Conservation (phyloP, 1,140 invertebrate species). For the Arctopsyche grandis region DNA sequence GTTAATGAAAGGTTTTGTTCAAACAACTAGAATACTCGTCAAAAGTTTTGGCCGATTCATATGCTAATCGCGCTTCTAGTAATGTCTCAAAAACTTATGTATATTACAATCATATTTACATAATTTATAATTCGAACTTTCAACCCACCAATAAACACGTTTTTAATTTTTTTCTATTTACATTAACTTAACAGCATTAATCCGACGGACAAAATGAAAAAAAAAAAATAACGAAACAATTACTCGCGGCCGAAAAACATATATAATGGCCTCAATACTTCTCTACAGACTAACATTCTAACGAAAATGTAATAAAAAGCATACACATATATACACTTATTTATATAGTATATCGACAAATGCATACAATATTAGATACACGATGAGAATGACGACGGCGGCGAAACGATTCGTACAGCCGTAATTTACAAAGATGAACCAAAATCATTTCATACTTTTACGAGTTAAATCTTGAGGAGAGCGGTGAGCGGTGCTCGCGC, state of each 20-base stretch:
- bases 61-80: slow-evolving; percentile 15
- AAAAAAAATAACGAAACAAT: slow-evolving; percentile 43
- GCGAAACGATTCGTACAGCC: too few species aligned
- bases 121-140: background rate
- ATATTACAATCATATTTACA: too few species aligned
- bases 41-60: slow-evolving; percentile 9
- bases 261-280: slow-evolving; percentile 51
- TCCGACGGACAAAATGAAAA: background rate
- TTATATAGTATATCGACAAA: background rate
- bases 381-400: background rate
- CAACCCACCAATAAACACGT: background rate
- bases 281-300: background rate
- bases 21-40: background rate
- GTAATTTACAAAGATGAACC: too few species aligned
- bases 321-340: too few species aligned
- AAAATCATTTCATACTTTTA: too few species aligned
- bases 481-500: background rate
- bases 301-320: background rate
- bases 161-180: background rate
- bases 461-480: slow-evolving; percentile 33
- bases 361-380: too few species aligned
- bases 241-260: slow-evolving; percentile 54
- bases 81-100: background rate
- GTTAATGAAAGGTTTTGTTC: background rate
- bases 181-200: background rate